phyloP scores from a whole-genome alignment of 2,113 vertebrate genomes.

The Podilymbus podiceps region DNA sequence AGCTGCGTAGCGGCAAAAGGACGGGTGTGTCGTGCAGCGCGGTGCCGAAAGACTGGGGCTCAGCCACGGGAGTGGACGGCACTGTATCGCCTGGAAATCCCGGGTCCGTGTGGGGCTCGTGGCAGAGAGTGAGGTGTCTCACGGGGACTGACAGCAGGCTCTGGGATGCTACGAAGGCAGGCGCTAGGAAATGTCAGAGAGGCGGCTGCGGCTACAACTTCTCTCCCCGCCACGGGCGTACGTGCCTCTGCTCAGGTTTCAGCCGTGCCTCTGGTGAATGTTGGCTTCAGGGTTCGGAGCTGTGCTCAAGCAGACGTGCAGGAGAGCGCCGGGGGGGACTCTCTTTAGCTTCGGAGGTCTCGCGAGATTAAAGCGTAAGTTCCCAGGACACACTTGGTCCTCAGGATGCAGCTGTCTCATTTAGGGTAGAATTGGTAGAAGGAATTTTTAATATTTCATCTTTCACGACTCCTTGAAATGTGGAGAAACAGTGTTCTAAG shows the following conservation, averaged over 20 bases:
- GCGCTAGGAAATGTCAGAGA: neutral
- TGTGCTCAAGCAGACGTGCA: neutral
- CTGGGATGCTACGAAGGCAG: neutral
- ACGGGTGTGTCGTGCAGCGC: rapidly evolving
- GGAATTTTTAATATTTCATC: neutral
- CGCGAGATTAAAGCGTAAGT: neutral
- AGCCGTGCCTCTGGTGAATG: neutral
- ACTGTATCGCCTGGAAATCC: neutral
- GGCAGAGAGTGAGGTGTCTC: neutral
- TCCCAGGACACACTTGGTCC: neutral
- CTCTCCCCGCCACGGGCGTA: neutral
- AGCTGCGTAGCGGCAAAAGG: neutral
- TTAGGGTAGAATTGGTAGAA: neutral
- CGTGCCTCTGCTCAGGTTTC: neutral
- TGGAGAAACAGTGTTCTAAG: neutral
- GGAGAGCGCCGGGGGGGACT: neutral
- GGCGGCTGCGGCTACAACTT: neutral
- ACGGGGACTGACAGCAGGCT: neutral
- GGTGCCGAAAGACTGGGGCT: neutral
- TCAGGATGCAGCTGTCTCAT: neutral
- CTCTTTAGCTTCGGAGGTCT: neutral
- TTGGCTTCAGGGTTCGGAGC: neutral
- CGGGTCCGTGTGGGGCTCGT: neutral
- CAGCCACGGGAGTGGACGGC: neutral
- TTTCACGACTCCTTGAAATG: neutral